phyloP scores from a whole-genome alignment of 2,797 vertebrate species.

The Glossophaga mutica region DNA sequence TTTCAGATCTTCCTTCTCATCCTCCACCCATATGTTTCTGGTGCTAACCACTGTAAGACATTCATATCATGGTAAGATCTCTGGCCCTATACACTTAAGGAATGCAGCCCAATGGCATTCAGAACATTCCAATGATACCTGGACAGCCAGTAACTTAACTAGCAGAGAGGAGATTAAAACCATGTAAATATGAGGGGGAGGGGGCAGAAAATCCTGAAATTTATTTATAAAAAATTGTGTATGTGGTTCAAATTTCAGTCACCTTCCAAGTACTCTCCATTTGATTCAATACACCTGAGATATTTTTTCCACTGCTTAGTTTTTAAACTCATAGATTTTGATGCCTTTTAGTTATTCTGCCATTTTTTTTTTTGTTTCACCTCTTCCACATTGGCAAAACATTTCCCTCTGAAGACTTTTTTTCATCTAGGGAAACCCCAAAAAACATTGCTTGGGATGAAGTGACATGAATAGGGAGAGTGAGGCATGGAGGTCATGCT shows the following conservation, averaged over 20 bases:
- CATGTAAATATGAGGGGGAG: not conserved
- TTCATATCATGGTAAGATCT: not conserved
- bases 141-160: not conserved
- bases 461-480: not conserved
- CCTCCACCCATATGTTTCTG: not conserved
- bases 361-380: not conserved
- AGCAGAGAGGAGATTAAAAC: not conserved
- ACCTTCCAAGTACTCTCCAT: not conserved
- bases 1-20: not conserved
- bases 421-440: not conserved
- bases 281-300: not conserved
- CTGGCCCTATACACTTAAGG: not conserved
- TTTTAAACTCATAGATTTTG: not conserved
- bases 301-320: not conserved
- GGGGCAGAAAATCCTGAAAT: not conserved
- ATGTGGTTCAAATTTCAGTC: not conserved
- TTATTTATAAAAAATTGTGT: not conserved
- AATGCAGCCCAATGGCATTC: not conserved
- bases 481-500: not conserved
- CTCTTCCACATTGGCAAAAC: not conserved
- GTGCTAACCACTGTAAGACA: not conserved
- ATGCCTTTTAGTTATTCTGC: not conserved
- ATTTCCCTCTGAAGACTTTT: not conserved
- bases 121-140: not conserved
- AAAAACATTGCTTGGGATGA: not conserved